Conservation (phyloP, 2,113 vertebrate genomes). For the Bucco capensis region DNA sequence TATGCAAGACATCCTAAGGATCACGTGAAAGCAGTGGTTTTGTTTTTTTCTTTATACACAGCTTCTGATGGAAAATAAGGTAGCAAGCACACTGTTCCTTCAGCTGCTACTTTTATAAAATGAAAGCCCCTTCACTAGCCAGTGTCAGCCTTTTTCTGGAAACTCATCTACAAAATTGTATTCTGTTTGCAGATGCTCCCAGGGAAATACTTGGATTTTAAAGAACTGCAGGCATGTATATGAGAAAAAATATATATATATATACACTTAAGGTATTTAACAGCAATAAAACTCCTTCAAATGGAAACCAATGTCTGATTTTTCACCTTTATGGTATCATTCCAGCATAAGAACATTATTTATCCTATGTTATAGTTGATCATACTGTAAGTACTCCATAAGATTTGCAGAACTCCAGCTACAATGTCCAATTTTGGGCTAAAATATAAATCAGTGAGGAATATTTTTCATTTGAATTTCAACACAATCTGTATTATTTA, state of each 20-base stretch:
- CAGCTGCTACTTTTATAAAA: background rate
- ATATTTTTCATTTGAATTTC: slow-evolving; percentile 1
- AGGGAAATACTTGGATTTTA: background rate
- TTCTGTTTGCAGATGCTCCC: background rate
- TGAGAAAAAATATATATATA: background rate
- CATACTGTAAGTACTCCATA: background rate
- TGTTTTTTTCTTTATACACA: background rate
- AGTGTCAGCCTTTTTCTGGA: background rate
- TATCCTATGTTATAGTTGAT: background rate
- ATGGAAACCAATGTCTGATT: background rate
- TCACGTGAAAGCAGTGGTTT: background rate
- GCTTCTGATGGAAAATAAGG: background rate
- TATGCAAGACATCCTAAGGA: background rate
- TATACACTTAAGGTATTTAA: background rate
- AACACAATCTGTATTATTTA: background rate
- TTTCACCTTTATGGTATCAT: background rate
- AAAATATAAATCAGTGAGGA: slow-evolving; percentile 33
- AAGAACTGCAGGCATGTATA: background rate
- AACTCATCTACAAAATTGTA: background rate
- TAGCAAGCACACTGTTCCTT: background rate
- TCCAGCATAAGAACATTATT: background rate
- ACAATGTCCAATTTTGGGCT: background rate
- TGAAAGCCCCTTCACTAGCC: background rate
- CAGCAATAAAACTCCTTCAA: background rate
- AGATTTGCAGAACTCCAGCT: background rate